These are phyloP conservation scores for Tillus elongatus DNA, from an alignment of 2,888 invertebrate genomes.

Conservation along the genomic window DNA sequence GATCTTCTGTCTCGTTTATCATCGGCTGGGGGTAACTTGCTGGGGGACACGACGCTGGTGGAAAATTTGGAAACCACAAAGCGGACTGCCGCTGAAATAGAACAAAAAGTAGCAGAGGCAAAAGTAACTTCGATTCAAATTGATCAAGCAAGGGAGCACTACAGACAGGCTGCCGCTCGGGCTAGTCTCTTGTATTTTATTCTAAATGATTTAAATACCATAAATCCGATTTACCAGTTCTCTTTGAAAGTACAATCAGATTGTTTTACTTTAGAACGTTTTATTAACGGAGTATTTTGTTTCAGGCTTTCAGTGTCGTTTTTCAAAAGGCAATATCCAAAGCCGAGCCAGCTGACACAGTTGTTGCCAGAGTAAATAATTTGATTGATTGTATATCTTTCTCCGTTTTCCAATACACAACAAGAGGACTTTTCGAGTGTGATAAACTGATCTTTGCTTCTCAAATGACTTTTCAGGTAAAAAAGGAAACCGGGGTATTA, in stretches of 20 bases:
- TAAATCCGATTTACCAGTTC: conserved; percentile 95
- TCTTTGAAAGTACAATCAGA: conserved; percentile 67
- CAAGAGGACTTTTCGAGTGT: conserved; percentile 88
- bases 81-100: conserved; percentile 91
- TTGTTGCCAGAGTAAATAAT: conserved; percentile 70
- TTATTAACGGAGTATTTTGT: conserved; percentile 17
- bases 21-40: conserved; percentile 85
- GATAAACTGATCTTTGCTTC: conserved; percentile 94
- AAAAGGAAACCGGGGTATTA: no score
- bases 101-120: conserved; percentile 85
- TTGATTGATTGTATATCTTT: conserved; percentile 91
- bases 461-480: conserved; percentile 90
- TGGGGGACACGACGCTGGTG: conserved; percentile 89
- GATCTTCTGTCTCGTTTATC: conserved; percentile 82
- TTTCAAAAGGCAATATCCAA: conserved; percentile 92
- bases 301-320: conserved; percentile 93
- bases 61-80: conserved; percentile 96
- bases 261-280: no score
- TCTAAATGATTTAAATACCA: conserved; percentile 87
- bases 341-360: conserved; percentile 74
- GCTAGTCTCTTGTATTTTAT: conserved; percentile 93
- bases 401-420: conserved; percentile 91
- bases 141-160: conserved; percentile 84
- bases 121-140: conserved; percentile 87
- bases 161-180: conserved; percentile 80